Base-by-base conservation (phyloP, 2,888 invertebrate genomes). In the Polylopha cassiicola region DNA sequence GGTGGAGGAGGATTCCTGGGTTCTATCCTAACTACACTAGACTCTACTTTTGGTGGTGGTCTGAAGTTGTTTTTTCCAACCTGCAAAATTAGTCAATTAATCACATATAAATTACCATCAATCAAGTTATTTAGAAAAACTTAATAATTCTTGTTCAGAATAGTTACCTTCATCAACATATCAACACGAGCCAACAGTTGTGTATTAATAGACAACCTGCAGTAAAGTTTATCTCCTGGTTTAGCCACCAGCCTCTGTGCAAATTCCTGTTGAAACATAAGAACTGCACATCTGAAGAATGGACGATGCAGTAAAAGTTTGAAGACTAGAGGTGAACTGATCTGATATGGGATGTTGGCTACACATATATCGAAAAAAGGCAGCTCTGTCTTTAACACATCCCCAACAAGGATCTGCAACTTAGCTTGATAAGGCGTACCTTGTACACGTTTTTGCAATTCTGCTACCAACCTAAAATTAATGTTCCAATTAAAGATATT, bases 201-300 rank as follows among this genome's bases (percentile, higher is more conserved):
- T 16, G 97, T 97, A 65, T 99, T 99, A 31, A 98, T 92, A 36
- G 99, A 98, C 16, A 99, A 81, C 37, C 99, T 90, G 70, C 99
- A 99, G 68, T 96, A 99, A 5, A 97, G 80, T 79, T 99, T 99
- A 62, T 99, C 98, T 1, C 98, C 99, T 7, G 99, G 97, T 73
- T 97, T 94, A 0, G 99, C 99, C 1, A 98, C 95, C 36, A 99
- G 85, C 65, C 99, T 88, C 62, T 98, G 95, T 1, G 99, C 99
- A 87, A 99, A 99, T 86, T 99, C 99, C 60, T 94, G 89, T 85
- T 99, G 99, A 68, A 99, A 98, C 99, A 99, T 99, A 5, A 99
- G 87, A 3, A 99, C 91, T 9, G 99, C 99, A 87, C 98, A 99
- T 51, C 99, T 90, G 62, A 92, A 94, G 64, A 92, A 89, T 13